phyloP scores from a whole-genome alignment of 2,797 vertebrate species.

The Sebastes iracundus region DNA sequence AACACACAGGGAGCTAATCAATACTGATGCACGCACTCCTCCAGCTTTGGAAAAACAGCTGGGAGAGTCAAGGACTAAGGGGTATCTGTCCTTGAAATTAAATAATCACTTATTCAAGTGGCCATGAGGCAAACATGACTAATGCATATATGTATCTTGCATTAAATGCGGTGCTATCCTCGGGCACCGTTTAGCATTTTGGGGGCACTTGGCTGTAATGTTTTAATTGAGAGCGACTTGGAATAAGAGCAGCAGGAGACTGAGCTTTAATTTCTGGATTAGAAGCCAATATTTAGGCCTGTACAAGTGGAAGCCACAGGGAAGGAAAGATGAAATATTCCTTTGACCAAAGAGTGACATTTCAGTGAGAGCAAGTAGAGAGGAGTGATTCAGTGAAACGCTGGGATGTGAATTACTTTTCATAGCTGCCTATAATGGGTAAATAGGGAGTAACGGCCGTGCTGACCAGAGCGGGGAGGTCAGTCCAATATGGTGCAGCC shows the following conservation, averaged over 20 bases:
- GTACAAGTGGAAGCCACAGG: not conserved
- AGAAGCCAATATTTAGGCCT: not conserved
- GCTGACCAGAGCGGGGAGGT: slow-evolving; percentile 19
- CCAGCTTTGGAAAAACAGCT: slow-evolving; percentile 6
- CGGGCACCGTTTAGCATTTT: not conserved
- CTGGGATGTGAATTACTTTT: not conserved
- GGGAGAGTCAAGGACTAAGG: not conserved
- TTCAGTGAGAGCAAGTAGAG: not conserved
- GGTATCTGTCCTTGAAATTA: slow-evolving; percentile 30
- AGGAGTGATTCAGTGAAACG: not conserved
- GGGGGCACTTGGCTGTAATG: not conserved
- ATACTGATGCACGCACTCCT: slow-evolving; percentile 52
- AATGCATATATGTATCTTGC: not conserved
- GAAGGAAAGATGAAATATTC: not conserved
- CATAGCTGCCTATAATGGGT: not conserved
- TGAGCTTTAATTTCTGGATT: slow-evolving; percentile 2
- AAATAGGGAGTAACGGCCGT: not conserved
- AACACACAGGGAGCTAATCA: slow-evolving; percentile 53
- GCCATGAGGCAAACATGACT: not conserved
- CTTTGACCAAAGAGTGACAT: slow-evolving; percentile 4
- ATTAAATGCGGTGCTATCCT: not conserved
- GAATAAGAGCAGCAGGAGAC: not conserved
- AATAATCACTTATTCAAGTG: not conserved
- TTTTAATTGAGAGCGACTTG: not conserved
- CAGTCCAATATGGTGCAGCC: not conserved